Base-by-base conservation (phyloP, 2,113 vertebrate genomes). In the Gopherus flavomarginatus region DNA sequence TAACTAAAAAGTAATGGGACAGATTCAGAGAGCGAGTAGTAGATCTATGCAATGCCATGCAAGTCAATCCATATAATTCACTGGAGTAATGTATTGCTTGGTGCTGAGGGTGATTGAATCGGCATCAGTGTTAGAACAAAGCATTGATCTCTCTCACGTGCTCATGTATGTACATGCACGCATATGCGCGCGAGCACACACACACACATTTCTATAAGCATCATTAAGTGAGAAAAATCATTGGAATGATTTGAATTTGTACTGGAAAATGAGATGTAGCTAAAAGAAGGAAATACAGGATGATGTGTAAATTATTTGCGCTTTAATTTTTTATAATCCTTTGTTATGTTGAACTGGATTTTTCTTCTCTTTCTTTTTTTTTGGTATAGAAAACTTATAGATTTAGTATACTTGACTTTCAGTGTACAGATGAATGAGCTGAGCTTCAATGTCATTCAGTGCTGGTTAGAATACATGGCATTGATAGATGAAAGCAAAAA, bases 401-500 rank as follows among this genome's bases (percentile, higher is more conserved):
- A 77, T 6, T 3, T 86, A n/a, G 3, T 44, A 35, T 83, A 90
- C 29, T n/a, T 89, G 42, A 19, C 9, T 96, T 69, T 92, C 52
- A 54, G 65, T 95, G 26, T 86, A 85, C 65, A 91, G 53, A 85
- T 1, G 42, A 93, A 57, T 91, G n/a, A 96, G 10, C 11, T 56
- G 65, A 11, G 11, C 1, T 92, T 88, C 92, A 90, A 91, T 94
- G 90, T 26, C 91, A 97, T 93, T 96, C 88, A 96, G 9, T 12
- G 85, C 65, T 90, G 27, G 59, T 96, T 90, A 90, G n/a, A 95
- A 90, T 29, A 90, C 52, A 93, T 44, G 90, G 2, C 94, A 97
- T 81, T 98, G 96, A 97, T n/a, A 96, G 80, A 98, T 91, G 79
- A 96, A 94, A 49, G 96, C 44, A 88, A 97, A 96, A 97, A 94